Evolutionary conservation across 2,797 vertebrate species (phyloP).

Genomic region (Decapterus maruadsi): DNA sequence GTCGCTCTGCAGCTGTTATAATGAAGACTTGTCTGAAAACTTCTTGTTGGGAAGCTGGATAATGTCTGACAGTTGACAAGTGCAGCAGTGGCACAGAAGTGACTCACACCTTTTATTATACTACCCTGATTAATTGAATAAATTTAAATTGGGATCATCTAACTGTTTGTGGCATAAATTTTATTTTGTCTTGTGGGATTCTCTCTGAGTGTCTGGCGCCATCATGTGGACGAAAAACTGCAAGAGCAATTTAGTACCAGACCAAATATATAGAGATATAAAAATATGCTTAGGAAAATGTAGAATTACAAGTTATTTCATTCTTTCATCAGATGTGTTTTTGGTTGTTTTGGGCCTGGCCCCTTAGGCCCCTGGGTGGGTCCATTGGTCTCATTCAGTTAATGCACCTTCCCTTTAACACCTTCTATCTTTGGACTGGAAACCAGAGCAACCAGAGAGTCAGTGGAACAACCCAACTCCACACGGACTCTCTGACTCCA

Average conservation of each 20-base stretch:
- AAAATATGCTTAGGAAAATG: not conserved
- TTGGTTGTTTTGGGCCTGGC: too few relatives aligned
- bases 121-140: not conserved
- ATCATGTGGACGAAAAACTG: constrained; percentile 56
- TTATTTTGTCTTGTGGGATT: not conserved
- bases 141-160: not conserved
- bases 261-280: not conserved
- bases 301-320: not conserved
- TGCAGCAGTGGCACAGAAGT: constrained; percentile 21
- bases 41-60: constrained; percentile 62
- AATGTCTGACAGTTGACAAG: constrained; percentile 71
- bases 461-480: not conserved
- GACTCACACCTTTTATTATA: not conserved
- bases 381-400: not conserved
- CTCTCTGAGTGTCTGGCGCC: constrained; percentile 33
- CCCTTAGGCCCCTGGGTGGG: not conserved
- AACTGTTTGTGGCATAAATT: not conserved
- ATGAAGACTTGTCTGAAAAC: constrained; percentile 82
- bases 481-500: not conserved
- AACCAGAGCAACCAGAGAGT: constrained; percentile 1
- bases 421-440: not conserved
- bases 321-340: too few relatives aligned
- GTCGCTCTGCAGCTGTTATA: constrained; percentile 60
- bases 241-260: not conserved
- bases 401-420: not conserved